Base-by-base conservation (phyloP, 2,113 vertebrate genomes). In the Sinocyclocheilus grahami region DNA sequence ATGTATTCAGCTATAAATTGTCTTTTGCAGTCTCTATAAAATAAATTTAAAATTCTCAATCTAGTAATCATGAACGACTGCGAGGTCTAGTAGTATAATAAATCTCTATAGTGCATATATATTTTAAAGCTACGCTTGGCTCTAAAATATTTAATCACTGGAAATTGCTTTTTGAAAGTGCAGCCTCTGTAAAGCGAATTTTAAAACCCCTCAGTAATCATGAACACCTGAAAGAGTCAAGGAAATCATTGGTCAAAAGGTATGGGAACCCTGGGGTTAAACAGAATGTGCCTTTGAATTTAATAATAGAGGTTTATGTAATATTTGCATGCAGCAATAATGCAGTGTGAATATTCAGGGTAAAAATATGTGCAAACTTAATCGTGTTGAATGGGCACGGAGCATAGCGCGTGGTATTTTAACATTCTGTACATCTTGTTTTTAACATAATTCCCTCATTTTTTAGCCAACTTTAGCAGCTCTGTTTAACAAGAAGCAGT, bases 401-500 rank as follows among this genome's bases (percentile, higher is more conserved):
- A 51, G 60, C 37, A 14, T 27, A 27, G n/a, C 4, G 16, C 16
- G 4, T 53, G 10, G 7, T 53, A 48, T 48, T 51, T 82, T 69
- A 69, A 51, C 18, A 22, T 82, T 82, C 27, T 82, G 24, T 82
- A 53, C 37, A 67, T 71, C 63, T 69, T 71, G 80, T 67, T 63
- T 48, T 82, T 67, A 48, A 24, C 37, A 65, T 82, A 78, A 78
- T 78, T 18, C 7, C 75, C 3, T 33, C 7, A 78, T 55, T 51
- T 55, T 46, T 60, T 69, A 84, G 42, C 63, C 37, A 24, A 27
- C 7, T 65, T 63, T n/a, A 80, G 30, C 74, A 24, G 30, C 78
- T 85, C 69, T n/a, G 85, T 83, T 84, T 81, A 80, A 88, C 79
- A 65, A 88, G 65, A 55, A 78, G 48, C 77, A 37, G 60, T 75